Conservation (phyloP, 2,888 invertebrate species). For the Andrena marginata region DNA sequence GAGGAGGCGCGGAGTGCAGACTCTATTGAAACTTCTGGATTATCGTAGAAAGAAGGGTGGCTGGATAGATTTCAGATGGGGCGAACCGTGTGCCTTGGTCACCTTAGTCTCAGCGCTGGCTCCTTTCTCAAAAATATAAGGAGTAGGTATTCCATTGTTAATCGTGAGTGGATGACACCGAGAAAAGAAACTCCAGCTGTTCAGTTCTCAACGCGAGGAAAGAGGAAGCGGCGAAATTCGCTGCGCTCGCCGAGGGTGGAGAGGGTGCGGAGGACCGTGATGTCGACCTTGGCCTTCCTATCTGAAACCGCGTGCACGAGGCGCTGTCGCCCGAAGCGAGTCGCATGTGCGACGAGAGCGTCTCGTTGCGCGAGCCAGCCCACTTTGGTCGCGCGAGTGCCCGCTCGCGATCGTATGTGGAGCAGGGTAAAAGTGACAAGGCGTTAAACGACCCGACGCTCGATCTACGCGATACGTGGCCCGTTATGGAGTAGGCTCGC, state of each 20-base stretch:
- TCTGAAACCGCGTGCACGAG: conserved; percentile 52
- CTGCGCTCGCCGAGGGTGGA: conserved; percentile 5
- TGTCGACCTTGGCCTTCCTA: conserved; percentile 78
- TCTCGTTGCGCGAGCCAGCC: conserved; percentile 70
- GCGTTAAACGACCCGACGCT: conserved; percentile 48
- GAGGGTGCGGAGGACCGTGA: background rate
- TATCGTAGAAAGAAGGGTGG: background rate
- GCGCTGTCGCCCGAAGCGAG: conserved; percentile 74
- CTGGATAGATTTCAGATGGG: background rate
- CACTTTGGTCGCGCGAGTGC: conserved; percentile 54
- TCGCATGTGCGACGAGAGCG: conserved; percentile 62
- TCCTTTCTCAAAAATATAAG: too few species aligned
- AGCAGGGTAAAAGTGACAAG: conserved; percentile 75
- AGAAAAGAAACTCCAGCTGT: too few species aligned
- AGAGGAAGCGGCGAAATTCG: background rate
- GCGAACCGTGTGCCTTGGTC: too few species aligned
- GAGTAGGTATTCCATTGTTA: too few species aligned
- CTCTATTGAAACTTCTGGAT: too few species aligned
- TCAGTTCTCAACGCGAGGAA: background rate
- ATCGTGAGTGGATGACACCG: too few species aligned
- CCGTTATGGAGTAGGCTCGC: conserved; percentile 64
- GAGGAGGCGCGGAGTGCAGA: background rate
- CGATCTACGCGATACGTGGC: conserved; percentile 58
- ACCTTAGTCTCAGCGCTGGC: too few species aligned
- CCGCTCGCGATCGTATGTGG: conserved; percentile 68